A percentile compares a stretch with the other conserved stretches of the same genome.
phyloP scores from a whole-genome alignment of 1,140 invertebrate species.

The Helicorthomorpha holstii region DNA sequence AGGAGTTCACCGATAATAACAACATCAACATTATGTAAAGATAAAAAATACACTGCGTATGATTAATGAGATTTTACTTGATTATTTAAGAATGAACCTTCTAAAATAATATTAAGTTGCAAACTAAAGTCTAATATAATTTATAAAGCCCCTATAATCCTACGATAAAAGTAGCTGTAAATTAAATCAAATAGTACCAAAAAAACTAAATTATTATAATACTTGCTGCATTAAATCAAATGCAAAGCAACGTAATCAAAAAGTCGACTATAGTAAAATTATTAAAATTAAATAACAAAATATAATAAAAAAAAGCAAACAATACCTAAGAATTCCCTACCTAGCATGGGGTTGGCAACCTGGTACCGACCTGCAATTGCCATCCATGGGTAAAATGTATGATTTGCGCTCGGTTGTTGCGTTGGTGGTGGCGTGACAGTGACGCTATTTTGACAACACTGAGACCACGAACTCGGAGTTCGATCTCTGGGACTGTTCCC shows the following conservation, averaged over 20 bases:
- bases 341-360: background rate
- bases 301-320: background rate
- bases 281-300: background rate
- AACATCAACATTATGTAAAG: too few relatives aligned
- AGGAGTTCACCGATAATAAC: too few relatives aligned
- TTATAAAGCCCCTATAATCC: too few relatives aligned
- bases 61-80: too few relatives aligned
- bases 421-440: slow-evolving; percentile 3
- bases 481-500: slow-evolving; percentile 3
- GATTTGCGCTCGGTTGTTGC: slow-evolving; percentile 34
- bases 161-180: too few relatives aligned
- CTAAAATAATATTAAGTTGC: too few relatives aligned
- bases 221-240: background rate
- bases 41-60: too few relatives aligned
- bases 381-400: slow-evolving; percentile 96
- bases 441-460: slow-evolving; percentile 6
- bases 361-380: slow-evolving; percentile 80
- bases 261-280: background rate
- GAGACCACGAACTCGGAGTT: slow-evolving; percentile 5
- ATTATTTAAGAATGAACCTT: too few relatives aligned
- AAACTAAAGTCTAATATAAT: too few relatives aligned
- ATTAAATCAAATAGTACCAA: too few relatives aligned
- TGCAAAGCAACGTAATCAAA: background rate
- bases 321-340: background rate
- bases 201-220: too few relatives aligned